Conservation (phyloP, 2,113 vertebrate species). For the Hypomesus transpacificus region DNA sequence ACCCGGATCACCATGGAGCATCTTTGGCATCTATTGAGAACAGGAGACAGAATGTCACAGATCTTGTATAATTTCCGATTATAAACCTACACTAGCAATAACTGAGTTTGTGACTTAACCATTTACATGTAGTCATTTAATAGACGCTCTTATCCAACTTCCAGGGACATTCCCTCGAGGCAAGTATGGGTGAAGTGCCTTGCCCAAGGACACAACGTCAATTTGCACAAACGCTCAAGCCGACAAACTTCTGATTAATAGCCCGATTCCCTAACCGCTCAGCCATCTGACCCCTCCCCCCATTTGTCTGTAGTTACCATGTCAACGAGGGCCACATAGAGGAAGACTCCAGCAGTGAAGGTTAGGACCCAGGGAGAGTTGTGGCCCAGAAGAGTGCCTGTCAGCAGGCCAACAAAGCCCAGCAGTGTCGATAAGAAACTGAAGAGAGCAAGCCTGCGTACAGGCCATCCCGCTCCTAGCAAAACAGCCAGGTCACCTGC, state of each 20-base stretch:
- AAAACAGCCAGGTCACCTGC: conserved; percentile 79
- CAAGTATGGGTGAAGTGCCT: no score
- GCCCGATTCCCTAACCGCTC: no score
- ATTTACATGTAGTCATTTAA: no score
- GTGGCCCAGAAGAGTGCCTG: conserved; percentile 65
- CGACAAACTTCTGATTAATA: no score
- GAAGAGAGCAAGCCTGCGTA: conserved; percentile 61
- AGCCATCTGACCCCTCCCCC: no score
- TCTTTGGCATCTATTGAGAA: conserved; percentile 70
- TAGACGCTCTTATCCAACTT: no score
- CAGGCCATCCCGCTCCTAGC: conserved; percentile 66
- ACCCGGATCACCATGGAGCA: conserved; percentile 43
- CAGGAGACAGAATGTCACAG: neutral
- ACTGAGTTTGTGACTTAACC: no score
- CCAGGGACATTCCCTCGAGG: no score
- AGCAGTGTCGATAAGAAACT: conserved; percentile 72
- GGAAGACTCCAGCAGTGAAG: conserved; percentile 77
- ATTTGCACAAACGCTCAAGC: no score
- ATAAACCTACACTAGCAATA: no score
- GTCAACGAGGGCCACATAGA: conserved; percentile 79
- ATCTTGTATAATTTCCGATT: neutral
- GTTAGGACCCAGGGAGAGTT: conserved; percentile 78
- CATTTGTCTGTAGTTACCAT: conserved; percentile 63
- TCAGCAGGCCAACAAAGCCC: conserved; percentile 64
- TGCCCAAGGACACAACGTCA: no score